Evolutionary conservation across 2,888 invertebrate species (phyloP).

Genomic region (Diaperis boleti): DNA sequence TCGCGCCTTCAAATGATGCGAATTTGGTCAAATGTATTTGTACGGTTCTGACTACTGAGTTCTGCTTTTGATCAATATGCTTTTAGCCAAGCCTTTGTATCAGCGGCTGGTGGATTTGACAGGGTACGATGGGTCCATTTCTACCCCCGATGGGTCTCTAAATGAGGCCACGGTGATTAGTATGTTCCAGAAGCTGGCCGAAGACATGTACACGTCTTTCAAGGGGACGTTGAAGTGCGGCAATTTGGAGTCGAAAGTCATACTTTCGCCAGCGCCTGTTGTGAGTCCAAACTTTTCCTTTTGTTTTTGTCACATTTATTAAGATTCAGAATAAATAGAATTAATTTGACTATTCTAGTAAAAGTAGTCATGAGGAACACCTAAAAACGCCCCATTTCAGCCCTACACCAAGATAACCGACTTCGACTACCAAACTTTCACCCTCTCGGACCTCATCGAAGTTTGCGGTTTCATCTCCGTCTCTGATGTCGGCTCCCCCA

Average conservation of each 20-base stretch:
- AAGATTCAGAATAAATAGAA: too few relatives aligned
- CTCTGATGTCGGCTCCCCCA: slow-evolving; percentile 90
- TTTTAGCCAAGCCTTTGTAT: slow-evolving; percentile 77
- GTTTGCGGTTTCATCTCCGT: slow-evolving; percentile 91
- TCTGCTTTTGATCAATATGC: too few relatives aligned
- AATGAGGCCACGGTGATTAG: slow-evolving; percentile 65
- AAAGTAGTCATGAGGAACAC: background rate
- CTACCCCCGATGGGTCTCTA: slow-evolving; percentile 69
- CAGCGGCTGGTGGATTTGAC: slow-evolving; percentile 85
- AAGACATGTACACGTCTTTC: slow-evolving; percentile 80
- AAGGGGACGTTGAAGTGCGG: slow-evolving; percentile 82
- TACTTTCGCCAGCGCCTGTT: slow-evolving; percentile 81
- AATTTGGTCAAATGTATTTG: slow-evolving; percentile 67
- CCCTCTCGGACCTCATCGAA: slow-evolving; percentile 80
- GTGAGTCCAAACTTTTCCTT: slow-evolving; percentile 63
- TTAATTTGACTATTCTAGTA: too few relatives aligned
- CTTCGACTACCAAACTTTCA: slow-evolving; percentile 73
- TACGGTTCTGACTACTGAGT: too few relatives aligned
- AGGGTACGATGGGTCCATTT: slow-evolving; percentile 74
- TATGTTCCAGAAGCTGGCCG: slow-evolving; percentile 77
- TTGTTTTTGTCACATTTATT: too few relatives aligned
- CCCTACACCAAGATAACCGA: slow-evolving; percentile 71
- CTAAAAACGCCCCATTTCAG: slow-evolving; percentile 47
- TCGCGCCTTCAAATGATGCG: slow-evolving; percentile 75
- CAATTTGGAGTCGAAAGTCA: slow-evolving; percentile 77